Evolutionary conservation across 2,113 vertebrate genomes (phyloP), one percentile per base, ranked within the genome.

Genomic region (Zootoca vivipara): DNA sequence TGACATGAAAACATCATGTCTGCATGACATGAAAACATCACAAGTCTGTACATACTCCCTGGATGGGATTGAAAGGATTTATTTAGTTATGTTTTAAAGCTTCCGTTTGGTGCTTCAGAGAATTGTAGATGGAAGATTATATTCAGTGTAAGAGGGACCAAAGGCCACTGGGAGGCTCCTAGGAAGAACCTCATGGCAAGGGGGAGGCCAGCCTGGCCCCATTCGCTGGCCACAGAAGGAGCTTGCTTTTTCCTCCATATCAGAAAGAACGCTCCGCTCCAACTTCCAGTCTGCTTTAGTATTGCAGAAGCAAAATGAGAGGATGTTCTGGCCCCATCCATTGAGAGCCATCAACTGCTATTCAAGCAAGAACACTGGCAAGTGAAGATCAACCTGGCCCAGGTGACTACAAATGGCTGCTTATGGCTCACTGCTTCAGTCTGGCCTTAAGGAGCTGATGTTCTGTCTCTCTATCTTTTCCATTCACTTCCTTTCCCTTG

Each of bases 71-170:
- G 62, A 83, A 83, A 88, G 7, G 28, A 82, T 73, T 46, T 33
- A 40, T 65, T 87, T 38, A 86, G 22, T 35, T 86, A 69, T 7
- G 42, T 70, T 58, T 80, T 58, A 79, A 80, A 81, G 22, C 35
- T 73, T 42, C 33, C 22, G 1, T 84, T 86, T 89, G 9, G 87
- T 94, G 92, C 69, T 91, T 16, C 82, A 87, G 58, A 80, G 1
- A 2, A 67, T 69, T 85, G 75, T 8, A 38, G 87, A 89, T 20
- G 87, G 72, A 85, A 89, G 77, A 81, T 10, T 89, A 88, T 67
- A 52, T 35, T 75, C 30, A 7, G 16, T 22, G 30, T 10, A 86
- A 90, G 42, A 89, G 28, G 18, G 15, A 33, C 22, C 33, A 73
- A 15, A 5, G 30, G 58, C 58, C 58, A 62, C 4, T 62, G 13